Conservation (phyloP, 2,797 vertebrate genomes). For the Phataginus tetradactyla region DNA sequence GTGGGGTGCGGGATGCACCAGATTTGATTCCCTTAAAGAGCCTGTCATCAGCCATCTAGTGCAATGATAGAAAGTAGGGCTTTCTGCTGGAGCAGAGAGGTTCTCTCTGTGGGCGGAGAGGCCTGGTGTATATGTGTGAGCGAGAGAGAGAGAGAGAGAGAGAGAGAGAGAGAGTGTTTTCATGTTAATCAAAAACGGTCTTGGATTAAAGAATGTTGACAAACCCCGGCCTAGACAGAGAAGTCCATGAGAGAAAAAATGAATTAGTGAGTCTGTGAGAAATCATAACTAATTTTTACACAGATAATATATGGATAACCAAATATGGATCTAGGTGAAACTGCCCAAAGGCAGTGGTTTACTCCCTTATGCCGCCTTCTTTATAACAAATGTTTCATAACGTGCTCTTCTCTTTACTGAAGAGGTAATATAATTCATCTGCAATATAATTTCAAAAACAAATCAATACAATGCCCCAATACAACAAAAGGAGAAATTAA, state of each 20-base stretch:
- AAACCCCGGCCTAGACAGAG: not conserved
- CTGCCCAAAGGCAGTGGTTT: not conserved
- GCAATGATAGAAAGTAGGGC: no score
- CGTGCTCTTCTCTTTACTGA: not conserved
- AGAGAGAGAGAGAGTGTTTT: not conserved
- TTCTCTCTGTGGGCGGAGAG: not conserved
- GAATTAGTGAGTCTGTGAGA: not conserved
- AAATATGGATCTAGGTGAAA: not conserved
- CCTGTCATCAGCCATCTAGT: fast-evolving
- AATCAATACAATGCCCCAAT: not conserved
- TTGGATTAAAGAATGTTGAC: not conserved
- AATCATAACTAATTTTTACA: not conserved
- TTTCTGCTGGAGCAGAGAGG: not conserved
- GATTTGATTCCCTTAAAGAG: not conserved
- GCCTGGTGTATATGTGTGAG: not conserved
- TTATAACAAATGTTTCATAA: not conserved
- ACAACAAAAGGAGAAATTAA: slow-evolving; percentile 10
- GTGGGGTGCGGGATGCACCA: no score
- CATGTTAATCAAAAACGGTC: not conserved
- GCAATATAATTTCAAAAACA: slow-evolving; percentile 28
- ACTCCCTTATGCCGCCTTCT: not conserved
- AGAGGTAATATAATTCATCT: not conserved
- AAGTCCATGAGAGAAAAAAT: not conserved
- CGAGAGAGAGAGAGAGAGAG: not conserved
- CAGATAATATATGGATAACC: not conserved